Base-by-base conservation (phyloP, 2,797 vertebrate genomes). In the Sparus aurata region DNA sequence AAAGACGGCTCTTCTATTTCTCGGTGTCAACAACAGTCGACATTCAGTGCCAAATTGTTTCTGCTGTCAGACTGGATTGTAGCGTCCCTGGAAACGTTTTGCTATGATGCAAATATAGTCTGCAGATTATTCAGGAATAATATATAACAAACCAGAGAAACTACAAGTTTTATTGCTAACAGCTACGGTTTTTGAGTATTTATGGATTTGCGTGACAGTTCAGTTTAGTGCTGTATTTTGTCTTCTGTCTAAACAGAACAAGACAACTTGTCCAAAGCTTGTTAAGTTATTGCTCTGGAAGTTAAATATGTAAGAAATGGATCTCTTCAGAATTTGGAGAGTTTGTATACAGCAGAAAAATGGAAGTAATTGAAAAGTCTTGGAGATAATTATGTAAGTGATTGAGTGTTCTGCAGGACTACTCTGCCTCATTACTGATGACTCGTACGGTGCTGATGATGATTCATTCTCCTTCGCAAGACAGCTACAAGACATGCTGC, bases 381-480 rank as follows among this genome's bases (percentile, higher is more conserved):
- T 66, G 45, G 30, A 72, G 64, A 54, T 75, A 69, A 79, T 82
- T 69, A 55, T 76, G 34, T 16, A 49, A 59, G 70, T 79, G 58
- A 81, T 63, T 46, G 70, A 79, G 55, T 68, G 49, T 76, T 74
- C 69, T 63, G 54, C 50, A 3, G 12, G 25, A 5, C 30, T 34
- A 66, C 27, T 43, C 0, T 53, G 63, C 41, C 54, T 81, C 77
- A 62, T 82, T 59, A 74, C 54, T 75, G 69, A 58, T 66, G 43
- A 70, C 75, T 71, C 25, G n/a, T 71, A n/a, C 25, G 38, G 34
- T 9, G 34, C 49, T 50, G 52, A 76, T 61, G 61, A 66, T 55
- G 78, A 87, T 81, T 87, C 68, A 84, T 77, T 80, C 53, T 68
- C 53, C n/a, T 3, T 27, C 41, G 41, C 27, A 30, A 84, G 63